Percentiles rank a stretch among this genome's conserved stretches.
Evolutionary conservation across 2,113 vertebrate species (phyloP).

Genomic region (Crypturellus undulatus): DNA sequence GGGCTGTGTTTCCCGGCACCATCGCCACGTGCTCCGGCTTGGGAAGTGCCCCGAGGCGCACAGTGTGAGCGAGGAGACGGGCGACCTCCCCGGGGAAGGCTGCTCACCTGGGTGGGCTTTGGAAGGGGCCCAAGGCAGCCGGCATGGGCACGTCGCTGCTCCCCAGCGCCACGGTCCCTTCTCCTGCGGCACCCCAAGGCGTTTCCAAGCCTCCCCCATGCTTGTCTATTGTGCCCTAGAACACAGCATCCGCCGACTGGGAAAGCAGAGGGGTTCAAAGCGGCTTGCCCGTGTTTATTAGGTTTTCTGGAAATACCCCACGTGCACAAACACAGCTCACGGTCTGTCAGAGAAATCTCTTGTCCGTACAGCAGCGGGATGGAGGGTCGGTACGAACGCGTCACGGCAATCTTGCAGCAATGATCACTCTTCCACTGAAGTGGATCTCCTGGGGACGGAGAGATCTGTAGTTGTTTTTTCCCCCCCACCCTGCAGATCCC

Average conservation of each 20-base stretch:
- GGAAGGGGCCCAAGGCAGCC: background rate
- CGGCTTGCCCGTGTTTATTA: fast-evolving
- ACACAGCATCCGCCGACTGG: background rate
- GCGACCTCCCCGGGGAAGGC: too few species aligned
- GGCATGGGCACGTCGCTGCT: background rate
- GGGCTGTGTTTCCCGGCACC: too few species aligned
- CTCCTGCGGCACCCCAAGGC: background rate
- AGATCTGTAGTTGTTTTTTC: background rate
- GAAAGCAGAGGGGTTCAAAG: background rate
- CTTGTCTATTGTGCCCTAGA: background rate
- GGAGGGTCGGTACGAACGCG: background rate
- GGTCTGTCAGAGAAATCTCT: background rate
- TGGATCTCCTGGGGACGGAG: background rate
- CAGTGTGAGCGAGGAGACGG: too few species aligned
- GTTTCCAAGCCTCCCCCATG: background rate
- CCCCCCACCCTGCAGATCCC: background rate
- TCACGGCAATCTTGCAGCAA: background rate
- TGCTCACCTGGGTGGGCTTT: too few species aligned
- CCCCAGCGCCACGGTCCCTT: background rate
- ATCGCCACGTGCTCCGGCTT: too few species aligned
- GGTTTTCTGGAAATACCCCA: background rate
- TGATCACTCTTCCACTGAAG: background rate
- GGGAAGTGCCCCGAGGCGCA: too few species aligned
- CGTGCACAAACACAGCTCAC: fast-evolving
- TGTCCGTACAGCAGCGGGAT: background rate